Conservation (phyloP, 2,797 vertebrate species). For the Sebastes itinus region DNA sequence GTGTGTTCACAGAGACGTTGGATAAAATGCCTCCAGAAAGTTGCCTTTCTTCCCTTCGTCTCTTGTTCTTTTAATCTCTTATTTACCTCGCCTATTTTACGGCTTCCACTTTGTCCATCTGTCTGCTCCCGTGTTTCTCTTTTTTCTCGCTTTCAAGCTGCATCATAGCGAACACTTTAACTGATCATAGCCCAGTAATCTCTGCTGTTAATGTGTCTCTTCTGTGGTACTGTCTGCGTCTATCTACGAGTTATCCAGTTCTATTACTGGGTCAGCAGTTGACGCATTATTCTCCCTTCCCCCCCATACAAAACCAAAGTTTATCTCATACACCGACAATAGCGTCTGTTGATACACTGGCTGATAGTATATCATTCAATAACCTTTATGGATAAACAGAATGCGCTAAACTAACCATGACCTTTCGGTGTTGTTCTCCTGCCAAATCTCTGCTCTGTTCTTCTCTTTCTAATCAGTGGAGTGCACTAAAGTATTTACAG, state of each 20-base stretch:
- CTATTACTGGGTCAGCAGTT: conserved; percentile 57
- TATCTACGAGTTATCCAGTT: conserved; percentile 27
- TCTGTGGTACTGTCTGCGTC: conserved; percentile 37
- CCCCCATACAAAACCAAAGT: conserved; percentile 24
- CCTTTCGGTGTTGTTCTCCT: conserved; percentile 28
- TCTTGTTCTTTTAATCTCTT: conserved; percentile 60
- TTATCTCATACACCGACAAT: conserved; percentile 46
- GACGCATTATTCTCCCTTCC: background rate
- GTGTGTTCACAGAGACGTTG: conserved; percentile 63
- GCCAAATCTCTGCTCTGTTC: conserved; percentile 12
- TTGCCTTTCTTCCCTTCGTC: conserved; percentile 55
- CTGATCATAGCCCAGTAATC: conserved; percentile 63
- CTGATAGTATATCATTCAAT: conserved; percentile 60
- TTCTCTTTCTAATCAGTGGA: conserved; percentile 28
- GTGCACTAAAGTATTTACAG: background rate
- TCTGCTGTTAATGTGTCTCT: conserved; percentile 53
- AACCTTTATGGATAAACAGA: conserved; percentile 48
- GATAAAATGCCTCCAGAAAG: conserved; percentile 73
- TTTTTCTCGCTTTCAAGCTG: conserved; percentile 48
- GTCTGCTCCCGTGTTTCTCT: conserved; percentile 47
- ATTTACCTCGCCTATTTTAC: conserved; percentile 53
- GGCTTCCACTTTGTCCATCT: conserved; percentile 52
- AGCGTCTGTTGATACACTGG: conserved; percentile 41
- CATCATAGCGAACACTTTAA: conserved; percentile 59
- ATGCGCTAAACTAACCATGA: conserved; percentile 33